These are phyloP conservation scores for Ormyrus thymus DNA, from an alignment of 2,888 invertebrate species.

Conservation along the genomic window DNA sequence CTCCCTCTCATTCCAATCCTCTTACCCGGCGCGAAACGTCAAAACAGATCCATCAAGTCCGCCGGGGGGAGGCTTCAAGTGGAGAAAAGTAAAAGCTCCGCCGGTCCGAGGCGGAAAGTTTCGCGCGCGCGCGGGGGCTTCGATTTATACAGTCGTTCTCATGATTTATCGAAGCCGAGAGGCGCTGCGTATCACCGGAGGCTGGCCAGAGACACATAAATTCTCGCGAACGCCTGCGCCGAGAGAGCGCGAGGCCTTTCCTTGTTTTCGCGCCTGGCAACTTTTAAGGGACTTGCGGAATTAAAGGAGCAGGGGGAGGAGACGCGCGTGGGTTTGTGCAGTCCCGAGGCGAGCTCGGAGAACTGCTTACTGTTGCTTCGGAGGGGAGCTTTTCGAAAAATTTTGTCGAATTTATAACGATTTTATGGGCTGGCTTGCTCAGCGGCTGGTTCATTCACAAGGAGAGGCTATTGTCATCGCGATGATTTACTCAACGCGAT, in stretches of 20 bases:
- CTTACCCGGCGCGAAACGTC: constrained; percentile 48
- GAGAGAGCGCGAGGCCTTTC: neutral
- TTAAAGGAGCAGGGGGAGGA: no score
- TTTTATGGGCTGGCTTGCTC: no score
- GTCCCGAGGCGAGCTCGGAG: no score
- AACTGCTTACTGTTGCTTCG: no score
- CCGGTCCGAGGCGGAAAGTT: neutral
- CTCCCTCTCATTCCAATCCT: constrained; percentile 46
- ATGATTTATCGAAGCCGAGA: constrained; percentile 15
- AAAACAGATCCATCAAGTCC: constrained; percentile 53
- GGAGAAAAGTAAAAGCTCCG: constrained; percentile 1
- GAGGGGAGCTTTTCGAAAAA: no score
- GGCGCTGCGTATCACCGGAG: neutral
- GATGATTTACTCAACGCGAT: no score
- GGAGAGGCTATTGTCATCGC: no score
- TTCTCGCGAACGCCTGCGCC: neutral
- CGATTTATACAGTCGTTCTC: constrained; percentile 29
- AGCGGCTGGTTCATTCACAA: no score
- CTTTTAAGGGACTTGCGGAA: neutral
- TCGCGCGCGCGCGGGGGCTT: neutral
- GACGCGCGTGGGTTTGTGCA: no score
- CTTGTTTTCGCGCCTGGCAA: neutral
- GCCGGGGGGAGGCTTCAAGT: neutral
- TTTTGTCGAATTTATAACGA: no score
- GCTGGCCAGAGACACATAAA: constrained; percentile 19